phyloP scores from a whole-genome alignment of 2,113 vertebrate species.

The Gymnarchus niloticus region DNA sequence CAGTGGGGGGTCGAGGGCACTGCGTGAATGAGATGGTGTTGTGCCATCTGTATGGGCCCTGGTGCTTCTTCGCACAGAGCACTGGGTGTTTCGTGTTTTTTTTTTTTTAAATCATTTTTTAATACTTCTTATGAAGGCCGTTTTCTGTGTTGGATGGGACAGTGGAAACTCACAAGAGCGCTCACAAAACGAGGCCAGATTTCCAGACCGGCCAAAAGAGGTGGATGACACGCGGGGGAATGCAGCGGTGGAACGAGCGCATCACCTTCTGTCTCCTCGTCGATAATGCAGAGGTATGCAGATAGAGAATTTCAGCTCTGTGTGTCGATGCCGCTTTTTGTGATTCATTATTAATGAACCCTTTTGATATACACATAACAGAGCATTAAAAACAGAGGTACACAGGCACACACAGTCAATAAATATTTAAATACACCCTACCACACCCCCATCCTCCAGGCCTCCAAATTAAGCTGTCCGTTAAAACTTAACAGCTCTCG shows the following conservation, averaged over 20 bases:
- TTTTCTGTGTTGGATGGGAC: background rate
- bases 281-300: constrained; percentile 3
- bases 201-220: background rate
- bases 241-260: background rate
- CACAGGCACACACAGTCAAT: background rate
- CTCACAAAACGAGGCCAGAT: background rate
- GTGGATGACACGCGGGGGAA: background rate
- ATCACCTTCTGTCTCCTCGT: background rate
- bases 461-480: background rate
- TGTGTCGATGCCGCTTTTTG: background rate
- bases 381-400: constrained; percentile 19
- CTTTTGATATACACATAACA: constrained; percentile 14
- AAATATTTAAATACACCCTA: constrained; percentile 9
- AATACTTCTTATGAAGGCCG: background rate
- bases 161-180: background rate
- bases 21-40: background rate
- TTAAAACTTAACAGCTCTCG: background rate
- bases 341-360: constrained; percentile 18
- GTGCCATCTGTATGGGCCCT: no score
- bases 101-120: background rate
- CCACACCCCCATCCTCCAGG: background rate
- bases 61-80: no score
- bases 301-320: background rate
- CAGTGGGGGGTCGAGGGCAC: background rate
- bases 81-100: background rate